Evolutionary conservation across 1,140 invertebrate genomes (phyloP), one percentile per base, ranked within the genome.

Genomic region (Rhyzopertha dominica): DNA sequence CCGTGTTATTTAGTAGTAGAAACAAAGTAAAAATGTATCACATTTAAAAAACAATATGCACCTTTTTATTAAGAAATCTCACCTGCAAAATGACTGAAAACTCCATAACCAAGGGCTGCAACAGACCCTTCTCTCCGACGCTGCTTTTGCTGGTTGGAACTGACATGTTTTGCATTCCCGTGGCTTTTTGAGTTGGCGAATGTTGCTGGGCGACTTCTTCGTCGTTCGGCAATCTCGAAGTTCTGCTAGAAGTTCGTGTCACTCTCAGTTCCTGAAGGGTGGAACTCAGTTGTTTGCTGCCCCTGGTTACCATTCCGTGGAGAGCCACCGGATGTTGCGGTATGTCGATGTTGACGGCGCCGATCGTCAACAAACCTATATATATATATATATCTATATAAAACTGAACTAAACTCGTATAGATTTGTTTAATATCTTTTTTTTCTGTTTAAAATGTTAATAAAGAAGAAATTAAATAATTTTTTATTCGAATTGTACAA

Each of bases 291-390:
- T 95, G 90, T 57, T 92, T 88, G 40, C 90, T 92, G 28, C 91
- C 90, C 54, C 94, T 76, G 0, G 93, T 94, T 82, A 98, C 93
- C 89, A 98, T 95, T 34, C 91, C 91, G 66, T 98, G 95, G 38
- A 98, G 71, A 19, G 89, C 91, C 0, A 96, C 90, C 0, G 95
- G 94, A 74, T 97, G 94, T 63, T 97, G 93, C 2, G 95, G 95
- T 61, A 98, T 94, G 65, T 96, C 90, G 35, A 97, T 84, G 52
- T 89, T 82, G 0, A 97, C 85, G 22, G 85, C 81, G 0, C 93
- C 93, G 31, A 97, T 78, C 4, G 87, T 90, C 0, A 94, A 64
- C 34, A 96, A 71, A 7, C 86, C n/a, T n/a, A n/a, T n/a, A n/a
- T n/a, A n/a, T n/a, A n/a, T n/a, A n/a, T n/a, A n/a, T n/a, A n/a